Evolutionary conservation across 2,888 invertebrate species (phyloP).

Genomic region (Patella depressa): DNA sequence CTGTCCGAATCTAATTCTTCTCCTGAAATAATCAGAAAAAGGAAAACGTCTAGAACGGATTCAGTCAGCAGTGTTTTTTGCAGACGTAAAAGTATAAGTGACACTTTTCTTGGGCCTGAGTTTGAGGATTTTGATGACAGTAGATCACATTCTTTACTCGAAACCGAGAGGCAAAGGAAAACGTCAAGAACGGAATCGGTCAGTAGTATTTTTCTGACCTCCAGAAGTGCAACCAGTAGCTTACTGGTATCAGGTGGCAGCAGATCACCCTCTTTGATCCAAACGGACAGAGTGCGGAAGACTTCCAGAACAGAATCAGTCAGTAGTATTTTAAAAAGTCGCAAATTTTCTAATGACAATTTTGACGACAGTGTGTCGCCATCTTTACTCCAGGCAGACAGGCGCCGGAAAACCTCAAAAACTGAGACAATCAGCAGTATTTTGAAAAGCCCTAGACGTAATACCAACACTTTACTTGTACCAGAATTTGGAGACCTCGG

Average conservation of each 20-base stretch:
- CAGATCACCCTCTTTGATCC: neutral
- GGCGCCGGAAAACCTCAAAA: too few relatives aligned
- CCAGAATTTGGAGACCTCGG: too few relatives aligned
- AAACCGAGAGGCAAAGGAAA: constrained; percentile 9
- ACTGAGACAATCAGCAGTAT: too few relatives aligned
- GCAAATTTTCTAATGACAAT: neutral
- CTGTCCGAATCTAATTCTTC: neutral
- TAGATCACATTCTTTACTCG: neutral
- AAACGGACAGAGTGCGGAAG: constrained; percentile 7
- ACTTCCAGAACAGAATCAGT: constrained; percentile 13
- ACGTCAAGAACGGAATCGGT: constrained; percentile 10
- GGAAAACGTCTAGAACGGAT: constrained; percentile 13
- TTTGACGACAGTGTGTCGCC: too few relatives aligned
- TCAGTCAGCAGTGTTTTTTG: neutral
- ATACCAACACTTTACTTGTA: too few relatives aligned
- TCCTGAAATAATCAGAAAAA: constrained; percentile 11
- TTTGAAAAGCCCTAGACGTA: too few relatives aligned
- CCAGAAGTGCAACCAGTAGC: too few relatives aligned
- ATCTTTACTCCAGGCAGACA: too few relatives aligned
- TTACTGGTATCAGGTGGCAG: too few relatives aligned
- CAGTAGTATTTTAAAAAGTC: neutral
- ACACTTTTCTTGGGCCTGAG: constrained; percentile 22
- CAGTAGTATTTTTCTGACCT: neutral
- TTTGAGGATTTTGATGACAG: constrained; percentile 1
- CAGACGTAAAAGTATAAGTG: constrained; percentile 15